These are phyloP conservation scores for Diaphora mendica DNA, from an alignment of 2,888 invertebrate species.

Conservation along the genomic window DNA sequence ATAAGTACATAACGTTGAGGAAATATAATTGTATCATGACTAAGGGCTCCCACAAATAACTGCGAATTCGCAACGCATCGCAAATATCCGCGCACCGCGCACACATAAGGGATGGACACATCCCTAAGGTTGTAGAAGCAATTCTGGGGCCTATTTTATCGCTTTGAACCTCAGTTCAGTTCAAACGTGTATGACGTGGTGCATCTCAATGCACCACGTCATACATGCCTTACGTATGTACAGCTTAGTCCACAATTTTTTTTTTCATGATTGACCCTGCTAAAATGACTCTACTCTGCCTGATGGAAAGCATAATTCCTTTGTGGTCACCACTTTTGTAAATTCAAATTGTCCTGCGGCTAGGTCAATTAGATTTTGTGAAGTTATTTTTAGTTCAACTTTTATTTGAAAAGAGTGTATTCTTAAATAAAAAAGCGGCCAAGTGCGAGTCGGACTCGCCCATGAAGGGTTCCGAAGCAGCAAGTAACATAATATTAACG, in stretches of 20 bases:
- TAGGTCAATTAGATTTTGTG: neutral
- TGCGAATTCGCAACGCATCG: no score
- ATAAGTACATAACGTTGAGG: neutral
- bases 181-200: no score
- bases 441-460: no score
- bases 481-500: no score
- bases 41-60: no score
- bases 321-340: neutral
- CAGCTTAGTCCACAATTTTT: no score
- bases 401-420: neutral
- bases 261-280: no score
- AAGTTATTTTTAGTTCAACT: neutral
- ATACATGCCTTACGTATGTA: neutral
- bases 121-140: constrained; percentile 23
- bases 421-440: neutral
- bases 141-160: constrained; percentile 31
- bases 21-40: neutral
- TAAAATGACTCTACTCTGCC: no score
- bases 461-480: no score
- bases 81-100: no score
- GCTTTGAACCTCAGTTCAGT: constrained; percentile 19
- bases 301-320: no score
- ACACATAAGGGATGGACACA: no score
- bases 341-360: constrained; percentile 2
- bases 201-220: constrained; percentile 8